Evolutionary conservation across 1,140 invertebrate genomes (phyloP), one percentile per base, ranked within the genome.

Genomic region (Drosophila watanabei): DNA sequence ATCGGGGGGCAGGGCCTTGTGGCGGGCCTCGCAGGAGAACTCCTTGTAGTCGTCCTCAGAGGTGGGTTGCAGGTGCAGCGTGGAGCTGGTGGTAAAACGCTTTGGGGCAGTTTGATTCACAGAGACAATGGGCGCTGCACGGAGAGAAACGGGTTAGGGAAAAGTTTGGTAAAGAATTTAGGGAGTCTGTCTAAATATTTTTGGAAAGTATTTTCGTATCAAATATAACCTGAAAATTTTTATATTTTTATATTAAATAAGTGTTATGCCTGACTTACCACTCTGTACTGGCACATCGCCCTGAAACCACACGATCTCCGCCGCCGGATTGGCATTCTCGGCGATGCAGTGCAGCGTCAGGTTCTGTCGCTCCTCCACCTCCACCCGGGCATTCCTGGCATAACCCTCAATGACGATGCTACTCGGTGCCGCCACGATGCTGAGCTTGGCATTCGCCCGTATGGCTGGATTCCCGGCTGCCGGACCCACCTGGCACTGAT

Each of bases 401-500:
- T 97, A 95, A 75, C 96, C 96, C 20, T 96, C 95, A 62, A 98
- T 97, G 81, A 97, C 96, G 56, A 98, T 97, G 2, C 96, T 95
- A n/a, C 96, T 96, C 0, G 98, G 98, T 2, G 97, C 97, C 9
- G 97, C 98, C 97, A 98, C 95, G 79, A 98, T 97, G 86, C 95
- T 96, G 49, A 98, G 95, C 66, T 95, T 95, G 13, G 97, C 97
- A 92, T 97, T 97, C 58, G 97, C 97, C 62, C 97, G 94, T 69
- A 98, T 98, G 35, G 97, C 95, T 81, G 97, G 97, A 92, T 96
- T 96, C 76, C 95, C 94, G 64, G 95, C 94, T 0, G 95, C 94
- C 2, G 97, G 97, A 49, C 97, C 97, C 59, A 98, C 98, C 94
- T 99, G 98, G 94, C 98, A 99, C 94, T 98, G 97, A 94, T 96